Conservation (phyloP, 1,140 invertebrate genomes). For the Arion vulgaris region DNA sequence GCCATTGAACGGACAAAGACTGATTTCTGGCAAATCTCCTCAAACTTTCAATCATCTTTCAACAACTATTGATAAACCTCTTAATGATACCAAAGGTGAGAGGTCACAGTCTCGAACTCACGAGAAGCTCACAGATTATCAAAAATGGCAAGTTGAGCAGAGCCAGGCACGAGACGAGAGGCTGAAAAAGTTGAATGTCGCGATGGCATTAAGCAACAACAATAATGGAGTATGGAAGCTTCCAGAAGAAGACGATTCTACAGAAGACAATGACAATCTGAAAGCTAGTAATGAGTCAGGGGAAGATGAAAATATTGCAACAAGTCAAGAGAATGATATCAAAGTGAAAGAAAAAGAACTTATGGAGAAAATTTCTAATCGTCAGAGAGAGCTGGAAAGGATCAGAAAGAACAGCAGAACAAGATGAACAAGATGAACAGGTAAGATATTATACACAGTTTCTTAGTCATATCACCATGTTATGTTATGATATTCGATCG, state of each 20-base stretch:
- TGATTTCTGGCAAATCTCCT: not conserved
- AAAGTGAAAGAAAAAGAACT: conserved; percentile 54
- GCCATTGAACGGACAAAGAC: not conserved
- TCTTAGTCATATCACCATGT: too few relatives aligned
- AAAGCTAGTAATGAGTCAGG: conserved; percentile 40
- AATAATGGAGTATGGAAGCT: conserved; percentile 37
- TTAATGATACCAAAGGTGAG: not conserved
- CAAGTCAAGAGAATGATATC: too few relatives aligned
- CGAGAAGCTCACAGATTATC: conserved; percentile 58
- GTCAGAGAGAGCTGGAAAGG: conserved; percentile 61
- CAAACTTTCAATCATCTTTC: not conserved
- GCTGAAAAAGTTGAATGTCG: conserved; percentile 41
- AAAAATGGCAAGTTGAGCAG: conserved; percentile 66
- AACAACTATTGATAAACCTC: not conserved
- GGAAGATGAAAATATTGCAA: conserved; percentile 43
- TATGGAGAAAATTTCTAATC: conserved; percentile 55
- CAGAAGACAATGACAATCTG: conserved; percentile 31
- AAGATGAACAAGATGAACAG: conserved; percentile 18
- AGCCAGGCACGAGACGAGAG: conserved; percentile 51
- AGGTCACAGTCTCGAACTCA: not conserved
- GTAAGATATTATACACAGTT: too few relatives aligned
- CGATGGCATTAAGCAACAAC: conserved; percentile 2
- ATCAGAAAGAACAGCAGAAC: conserved; percentile 55
- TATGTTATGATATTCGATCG: too few relatives aligned
- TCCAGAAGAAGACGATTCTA: too few relatives aligned